Evolutionary conservation across 1,140 invertebrate genomes (phyloP), one percentile per base, ranked within the genome.

Genomic region (Samia ricini): DNA sequence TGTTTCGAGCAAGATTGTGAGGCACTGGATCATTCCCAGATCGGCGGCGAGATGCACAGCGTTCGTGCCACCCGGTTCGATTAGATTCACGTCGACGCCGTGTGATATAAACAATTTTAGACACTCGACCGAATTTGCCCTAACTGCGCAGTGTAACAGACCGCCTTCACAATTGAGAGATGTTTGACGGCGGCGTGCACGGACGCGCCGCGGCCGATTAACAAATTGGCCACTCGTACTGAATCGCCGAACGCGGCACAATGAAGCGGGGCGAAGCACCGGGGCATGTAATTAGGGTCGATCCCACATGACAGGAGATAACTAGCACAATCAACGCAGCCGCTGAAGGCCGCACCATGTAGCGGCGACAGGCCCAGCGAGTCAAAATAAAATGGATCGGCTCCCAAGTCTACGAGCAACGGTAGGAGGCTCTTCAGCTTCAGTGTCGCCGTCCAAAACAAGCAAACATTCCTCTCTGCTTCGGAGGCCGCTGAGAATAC

Each of bases 231-330:
- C 7, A 95, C 94, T 75, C 95, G 94, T 5, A 93, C 89, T 42
- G 95, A 94, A 77, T 96, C 95, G 0, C 95, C 95, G 76, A 96
- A 95, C 23, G 95, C 95, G 4, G 95, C 95, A 75, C 95, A 96
- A 84, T 97, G 95, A 62, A 96, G 91, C 0, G 95, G 95, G 0
- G 94, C 94, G 73, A 94, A 95, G 66, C 92, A 93, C 82, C 94
- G 94, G 61, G 92, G 91, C 66, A 92, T 91, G 21, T 92, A 88
- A 86, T 95, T 94, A 3, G 96, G 91, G 76, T 94, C 93, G 51
- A 93, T 92, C 1, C 94, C 94, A 66, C 93, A 91, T 21, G 91
- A 83, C 36, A 97, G 92, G 4, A 97, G 85, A 72, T 94, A 94
- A 60, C 91, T 92, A 12, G 95, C 92, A 42, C 94, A 94, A n/a